Conservation (phyloP, 2,797 vertebrate species). For the Chelonia mydas region DNA sequence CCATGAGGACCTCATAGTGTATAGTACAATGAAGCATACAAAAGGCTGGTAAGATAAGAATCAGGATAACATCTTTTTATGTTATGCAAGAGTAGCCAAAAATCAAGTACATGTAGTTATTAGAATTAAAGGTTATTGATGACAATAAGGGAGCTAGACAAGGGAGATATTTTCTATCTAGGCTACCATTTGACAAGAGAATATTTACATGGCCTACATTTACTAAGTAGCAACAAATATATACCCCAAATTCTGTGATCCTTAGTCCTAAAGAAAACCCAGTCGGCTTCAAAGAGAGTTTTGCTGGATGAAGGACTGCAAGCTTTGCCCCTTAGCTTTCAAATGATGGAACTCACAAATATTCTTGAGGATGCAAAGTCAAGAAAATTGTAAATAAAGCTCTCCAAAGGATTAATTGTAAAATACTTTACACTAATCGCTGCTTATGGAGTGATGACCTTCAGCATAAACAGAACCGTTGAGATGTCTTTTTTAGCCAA, state of each 20-base stretch:
- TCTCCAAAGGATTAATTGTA: slow-evolving; percentile 60
- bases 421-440: slow-evolving; percentile 59
- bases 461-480: slow-evolving; percentile 58
- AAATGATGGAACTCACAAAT: slow-evolving; percentile 43
- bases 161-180: neutral
- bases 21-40: neutral
- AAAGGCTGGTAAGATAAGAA: slow-evolving; percentile 16
- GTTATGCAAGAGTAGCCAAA: slow-evolving; percentile 2
- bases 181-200: neutral
- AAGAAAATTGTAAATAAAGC: slow-evolving; percentile 64
- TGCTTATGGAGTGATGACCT: slow-evolving; percentile 65
- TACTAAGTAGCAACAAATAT: neutral
- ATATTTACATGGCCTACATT: neutral
- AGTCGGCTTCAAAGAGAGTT: neutral
- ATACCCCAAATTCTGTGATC: neutral
- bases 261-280: neutral
- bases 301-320: slow-evolving; percentile 31
- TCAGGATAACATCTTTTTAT: neutral
- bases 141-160: neutral
- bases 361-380: slow-evolving; percentile 36
- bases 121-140: neutral
- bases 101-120: neutral
- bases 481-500: slow-evolving; percentile 20
- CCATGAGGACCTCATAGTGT: neutral
- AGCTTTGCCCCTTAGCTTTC: slow-evolving; percentile 24